Conservation (phyloP, 2,888 invertebrate genomes). For the Papilio demoleus region DNA sequence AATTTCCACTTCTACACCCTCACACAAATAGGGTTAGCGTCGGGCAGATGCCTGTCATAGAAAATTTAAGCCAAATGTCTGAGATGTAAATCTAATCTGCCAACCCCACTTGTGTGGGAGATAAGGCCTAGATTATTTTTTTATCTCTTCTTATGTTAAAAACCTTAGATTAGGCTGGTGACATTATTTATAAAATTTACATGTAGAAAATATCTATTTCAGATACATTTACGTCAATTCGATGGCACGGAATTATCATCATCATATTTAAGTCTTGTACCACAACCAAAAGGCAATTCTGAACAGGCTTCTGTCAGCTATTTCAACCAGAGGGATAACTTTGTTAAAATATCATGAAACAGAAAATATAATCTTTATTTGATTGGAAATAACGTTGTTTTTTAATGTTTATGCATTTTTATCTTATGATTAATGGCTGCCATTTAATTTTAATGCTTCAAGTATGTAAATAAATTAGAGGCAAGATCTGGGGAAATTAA, state of each 20-base stretch:
- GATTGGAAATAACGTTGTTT: slow-evolving; percentile 22
- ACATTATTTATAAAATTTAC: slow-evolving; percentile 30
- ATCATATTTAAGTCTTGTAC: slow-evolving; percentile 79
- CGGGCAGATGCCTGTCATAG: too few relatives aligned
- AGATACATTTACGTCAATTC: slow-evolving; percentile 84
- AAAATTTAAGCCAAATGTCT: too few relatives aligned
- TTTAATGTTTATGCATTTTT: slow-evolving; percentile 26
- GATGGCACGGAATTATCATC: slow-evolving; percentile 85
- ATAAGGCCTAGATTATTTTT: too few relatives aligned
- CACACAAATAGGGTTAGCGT: too few relatives aligned
- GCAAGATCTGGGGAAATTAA: neutral
- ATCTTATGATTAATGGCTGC: neutral
- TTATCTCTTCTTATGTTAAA: too few relatives aligned
- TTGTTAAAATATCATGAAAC: slow-evolving; percentile 67
- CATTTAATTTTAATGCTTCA: neutral
- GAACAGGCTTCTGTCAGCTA: slow-evolving; percentile 75
- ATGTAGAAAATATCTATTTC: slow-evolving; percentile 10
- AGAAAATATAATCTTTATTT: too few relatives aligned
- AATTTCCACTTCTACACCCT: too few relatives aligned
- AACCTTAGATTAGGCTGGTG: too few relatives aligned
- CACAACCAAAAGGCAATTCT: slow-evolving; percentile 49
- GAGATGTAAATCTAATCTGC: too few relatives aligned
- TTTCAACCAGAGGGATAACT: slow-evolving; percentile 72
- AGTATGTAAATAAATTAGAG: neutral
- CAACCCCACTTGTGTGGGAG: too few relatives aligned